Percentiles rank a stretch among this genome's conserved stretches.
phyloP scores from a whole-genome alignment of 2,888 invertebrate genomes.

The Oscheius sp. region DNA sequence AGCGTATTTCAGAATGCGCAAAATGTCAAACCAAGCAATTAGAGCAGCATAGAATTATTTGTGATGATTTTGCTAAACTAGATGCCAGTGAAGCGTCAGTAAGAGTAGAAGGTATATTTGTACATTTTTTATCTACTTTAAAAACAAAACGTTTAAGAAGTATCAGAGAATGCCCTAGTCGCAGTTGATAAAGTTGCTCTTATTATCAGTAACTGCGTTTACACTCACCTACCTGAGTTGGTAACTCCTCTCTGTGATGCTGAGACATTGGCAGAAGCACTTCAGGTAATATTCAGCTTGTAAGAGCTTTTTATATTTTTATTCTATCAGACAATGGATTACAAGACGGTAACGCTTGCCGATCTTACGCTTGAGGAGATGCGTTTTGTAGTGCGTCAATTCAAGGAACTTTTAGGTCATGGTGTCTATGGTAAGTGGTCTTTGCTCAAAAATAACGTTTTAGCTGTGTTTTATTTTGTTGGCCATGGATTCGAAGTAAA shows the following conservation, averaged over 20 bases:
- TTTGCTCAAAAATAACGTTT: conserved; percentile 24
- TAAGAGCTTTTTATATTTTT: background rate
- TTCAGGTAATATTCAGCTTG: conserved; percentile 38
- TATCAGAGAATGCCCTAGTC: conserved; percentile 42
- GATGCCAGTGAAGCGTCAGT: conserved; percentile 7
- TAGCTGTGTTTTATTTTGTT: conserved; percentile 72
- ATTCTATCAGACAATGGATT: conserved; percentile 61
- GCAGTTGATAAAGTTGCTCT: conserved; percentile 73
- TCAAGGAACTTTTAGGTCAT: conserved; percentile 70
- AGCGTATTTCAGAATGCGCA: conserved; percentile 36
- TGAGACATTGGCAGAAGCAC: conserved; percentile 68
- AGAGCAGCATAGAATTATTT: conserved; percentile 6
- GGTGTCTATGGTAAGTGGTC: conserved; percentile 70
- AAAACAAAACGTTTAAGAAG: background rate
- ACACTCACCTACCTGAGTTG: conserved; percentile 65
- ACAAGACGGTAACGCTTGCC: conserved; percentile 72
- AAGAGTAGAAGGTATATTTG: conserved; percentile 12
- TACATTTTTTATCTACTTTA: background rate
- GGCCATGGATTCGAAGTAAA: conserved; percentile 73
- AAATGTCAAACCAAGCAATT: conserved; percentile 34
- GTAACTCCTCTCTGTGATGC: conserved; percentile 71
- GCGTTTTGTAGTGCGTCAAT: conserved; percentile 71
- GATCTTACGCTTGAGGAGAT: conserved; percentile 72
- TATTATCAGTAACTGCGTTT: conserved; percentile 72
- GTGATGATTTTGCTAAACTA: conserved; percentile 3